These are phyloP conservation scores for Lasioglossum vierecki DNA, from an alignment of 2,888 invertebrate species.

Conservation along the genomic window DNA sequence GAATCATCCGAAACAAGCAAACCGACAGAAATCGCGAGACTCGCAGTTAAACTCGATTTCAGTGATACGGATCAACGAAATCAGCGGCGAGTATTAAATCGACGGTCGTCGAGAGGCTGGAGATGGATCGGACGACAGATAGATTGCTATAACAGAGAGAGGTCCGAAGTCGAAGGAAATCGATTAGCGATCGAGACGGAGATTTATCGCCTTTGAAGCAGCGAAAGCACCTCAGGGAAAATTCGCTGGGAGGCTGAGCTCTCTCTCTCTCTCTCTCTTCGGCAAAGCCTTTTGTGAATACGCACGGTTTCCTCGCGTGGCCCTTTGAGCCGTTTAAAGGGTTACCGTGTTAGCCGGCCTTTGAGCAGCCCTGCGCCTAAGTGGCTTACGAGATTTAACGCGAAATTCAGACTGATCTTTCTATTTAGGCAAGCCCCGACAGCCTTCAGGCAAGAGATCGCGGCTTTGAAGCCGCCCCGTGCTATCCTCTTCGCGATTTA, in stretches of 20 bases:
- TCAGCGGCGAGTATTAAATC: neutral
- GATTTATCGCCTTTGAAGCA: neutral
- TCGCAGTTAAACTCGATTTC: neutral
- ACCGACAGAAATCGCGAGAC: neutral
- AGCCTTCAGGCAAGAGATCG: neutral
- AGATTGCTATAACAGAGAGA: neutral
- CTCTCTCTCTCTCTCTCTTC: neutral
- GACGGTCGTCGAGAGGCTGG: neutral
- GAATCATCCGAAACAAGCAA: neutral
- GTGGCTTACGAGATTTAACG: conserved; percentile 43
- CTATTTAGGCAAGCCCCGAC: conserved; percentile 20
- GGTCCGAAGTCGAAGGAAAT: neutral
- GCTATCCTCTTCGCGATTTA: neutral
- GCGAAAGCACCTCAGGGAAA: neutral
- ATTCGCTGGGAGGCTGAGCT: neutral
- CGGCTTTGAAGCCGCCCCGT: neutral
- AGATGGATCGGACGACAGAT: neutral
- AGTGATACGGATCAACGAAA: neutral
- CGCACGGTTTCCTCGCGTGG: conserved; percentile 20
- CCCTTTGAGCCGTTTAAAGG: conserved; percentile 32
- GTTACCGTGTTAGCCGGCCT: conserved; percentile 16
- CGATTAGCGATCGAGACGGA: neutral
- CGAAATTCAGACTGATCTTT: conserved; percentile 27
- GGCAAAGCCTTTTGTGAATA: neutral
- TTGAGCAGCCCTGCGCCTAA: conserved; percentile 28